Percentiles rank a stretch among this genome's conserved stretches.
Evolutionary conservation across 2,113 vertebrate genomes (phyloP).

Genomic region (Prunella fulvescens): DNA sequence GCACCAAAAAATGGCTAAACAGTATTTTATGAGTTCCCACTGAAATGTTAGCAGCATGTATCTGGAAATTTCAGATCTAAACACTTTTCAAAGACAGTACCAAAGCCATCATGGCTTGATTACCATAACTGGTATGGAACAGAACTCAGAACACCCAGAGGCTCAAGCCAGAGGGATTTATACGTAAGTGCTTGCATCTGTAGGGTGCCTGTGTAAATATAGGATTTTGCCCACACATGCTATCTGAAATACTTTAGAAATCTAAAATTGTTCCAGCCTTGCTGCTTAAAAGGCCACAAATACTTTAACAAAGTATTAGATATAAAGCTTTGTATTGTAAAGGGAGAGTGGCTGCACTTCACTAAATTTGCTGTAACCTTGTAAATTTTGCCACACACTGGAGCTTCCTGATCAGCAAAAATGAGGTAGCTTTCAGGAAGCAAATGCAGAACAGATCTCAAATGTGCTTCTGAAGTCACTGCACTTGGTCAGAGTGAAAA

Average conservation of each 20-base stretch:
- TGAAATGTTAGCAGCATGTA: neutral
- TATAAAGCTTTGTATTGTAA: neutral
- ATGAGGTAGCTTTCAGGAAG: neutral
- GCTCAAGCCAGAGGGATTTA: neutral
- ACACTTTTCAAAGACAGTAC: neutral
- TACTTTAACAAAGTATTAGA: neutral
- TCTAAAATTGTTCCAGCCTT: neutral
- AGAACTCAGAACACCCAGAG: neutral
- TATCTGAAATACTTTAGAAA: neutral
- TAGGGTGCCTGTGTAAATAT: neutral
- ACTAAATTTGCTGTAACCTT: neutral
- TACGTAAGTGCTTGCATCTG: accelerated
- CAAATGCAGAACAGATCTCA: neutral
- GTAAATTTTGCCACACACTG: neutral
- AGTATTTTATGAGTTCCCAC: neutral
- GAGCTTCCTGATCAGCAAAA: neutral
- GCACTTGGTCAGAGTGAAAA: neutral
- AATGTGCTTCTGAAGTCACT: neutral
- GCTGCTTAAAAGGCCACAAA: neutral
- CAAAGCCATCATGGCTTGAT: neutral
- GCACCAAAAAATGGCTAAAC: neutral
- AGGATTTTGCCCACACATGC: neutral
- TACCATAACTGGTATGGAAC: neutral
- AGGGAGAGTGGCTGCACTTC: neutral
- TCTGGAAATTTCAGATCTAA: neutral